Percentiles rank a stretch among this genome's conserved stretches.
phyloP scores from a whole-genome alignment of 2,888 invertebrate genomes.

The Folsomia manolachei region DNA sequence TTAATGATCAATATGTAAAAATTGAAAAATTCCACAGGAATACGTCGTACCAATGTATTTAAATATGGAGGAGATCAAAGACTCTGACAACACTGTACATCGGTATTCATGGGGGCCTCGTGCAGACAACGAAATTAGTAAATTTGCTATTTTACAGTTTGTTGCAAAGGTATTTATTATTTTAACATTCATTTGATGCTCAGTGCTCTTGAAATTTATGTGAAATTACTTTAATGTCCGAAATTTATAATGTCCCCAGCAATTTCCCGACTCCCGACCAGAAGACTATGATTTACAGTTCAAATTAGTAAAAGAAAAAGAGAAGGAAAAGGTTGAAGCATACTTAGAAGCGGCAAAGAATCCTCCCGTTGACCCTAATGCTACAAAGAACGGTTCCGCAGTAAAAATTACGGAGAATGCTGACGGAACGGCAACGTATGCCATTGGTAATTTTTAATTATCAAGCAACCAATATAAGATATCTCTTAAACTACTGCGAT shows the following conservation, averaged over 20 bases:
- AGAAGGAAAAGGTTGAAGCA: constrained; percentile 25
- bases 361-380: neutral
- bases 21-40: constrained; percentile 32
- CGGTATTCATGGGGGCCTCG: constrained; percentile 47
- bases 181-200: no score
- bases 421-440: no score
- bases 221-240: neutral
- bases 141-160: constrained; percentile 41
- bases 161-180: constrained; percentile 41
- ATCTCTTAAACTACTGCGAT: no score
- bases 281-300: constrained; percentile 38
- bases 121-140: constrained; percentile 44
- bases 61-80: constrained; percentile 29
- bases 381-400: no score
- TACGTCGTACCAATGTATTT: constrained; percentile 40
- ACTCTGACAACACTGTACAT: constrained; percentile 21
- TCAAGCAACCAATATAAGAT: no score
- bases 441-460: no score
- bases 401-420: no score
- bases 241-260: constrained; percentile 25
- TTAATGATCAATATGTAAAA: neutral
- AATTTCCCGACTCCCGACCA: constrained; percentile 28
- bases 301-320: constrained; percentile 16
- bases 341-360: neutral
- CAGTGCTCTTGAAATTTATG: no score